Base-by-base conservation (phyloP, 2,888 invertebrate genomes). In the Drosophila ustulata region DNA sequence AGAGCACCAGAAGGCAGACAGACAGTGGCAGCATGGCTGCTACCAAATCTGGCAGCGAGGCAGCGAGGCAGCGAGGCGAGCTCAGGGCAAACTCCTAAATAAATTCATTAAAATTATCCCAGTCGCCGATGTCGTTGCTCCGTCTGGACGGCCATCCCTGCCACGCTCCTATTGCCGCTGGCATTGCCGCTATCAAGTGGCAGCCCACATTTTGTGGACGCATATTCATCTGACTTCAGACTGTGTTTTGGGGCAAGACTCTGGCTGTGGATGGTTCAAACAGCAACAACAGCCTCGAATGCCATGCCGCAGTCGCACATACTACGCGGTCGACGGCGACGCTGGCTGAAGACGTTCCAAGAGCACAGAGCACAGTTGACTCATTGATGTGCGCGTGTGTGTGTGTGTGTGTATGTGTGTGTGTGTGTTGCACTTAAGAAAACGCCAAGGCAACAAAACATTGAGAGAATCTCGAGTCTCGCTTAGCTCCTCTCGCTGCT, bases 41-140 rank as follows among this genome's bases (percentile, higher is more conserved):
- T 30, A 32, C 61, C 45, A 71, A 67, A 75, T 72, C 66, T 78
- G 70, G 57, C 43, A 61, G 57, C 56, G 30, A 69, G 65, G 18
- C 18, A 18, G 18, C 18, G 18, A 41, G 28, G 32, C 28, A 56
- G 32, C 37, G 43, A 52, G 45, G 59, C 45, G 23, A 65, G 41
- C 57, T 57, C 65, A 69, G 71, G 75, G 77, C 75, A 74, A 75
- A 67, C 85, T 81, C 80, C 84, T 78, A 89, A 87, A 89, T 88
- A 89, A 89, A 88, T 88, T 89, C 88, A 88, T 88, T 88, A 88
- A 88, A 89, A 84, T 88, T 89, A 89, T 84, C 68, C 88, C 71
- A 80, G 77, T 70, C 69, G 69, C 55, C 73, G 70, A 67, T 75
- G 75, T 75, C 75, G 75, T 75, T 78, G 74, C 75, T 78, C 75